Evolutionary conservation across 2,113 vertebrate genomes (phyloP).

Genomic region (Nyctibius bracteatus): DNA sequence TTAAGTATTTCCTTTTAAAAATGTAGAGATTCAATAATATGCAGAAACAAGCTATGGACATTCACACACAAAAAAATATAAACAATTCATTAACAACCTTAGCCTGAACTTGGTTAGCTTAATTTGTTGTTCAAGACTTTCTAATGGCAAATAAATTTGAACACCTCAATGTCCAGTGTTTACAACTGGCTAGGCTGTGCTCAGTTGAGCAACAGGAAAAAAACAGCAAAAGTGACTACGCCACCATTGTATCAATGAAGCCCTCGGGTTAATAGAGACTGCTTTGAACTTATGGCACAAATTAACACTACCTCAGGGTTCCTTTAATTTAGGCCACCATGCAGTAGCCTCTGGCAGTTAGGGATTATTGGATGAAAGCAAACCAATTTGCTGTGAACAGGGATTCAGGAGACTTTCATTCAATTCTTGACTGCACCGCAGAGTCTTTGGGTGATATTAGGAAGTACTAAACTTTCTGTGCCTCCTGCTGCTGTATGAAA

Average conservation of each 20-base stretch:
- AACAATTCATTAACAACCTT: not conserved
- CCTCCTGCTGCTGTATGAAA: not conserved
- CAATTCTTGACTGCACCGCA: not conserved
- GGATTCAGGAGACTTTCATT: not conserved
- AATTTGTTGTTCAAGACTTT: not conserved
- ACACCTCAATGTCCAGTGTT: not conserved
- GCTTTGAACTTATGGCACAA: slow-evolving; percentile 15
- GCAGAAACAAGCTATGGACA: not conserved
- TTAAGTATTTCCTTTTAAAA: not conserved
- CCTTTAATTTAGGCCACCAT: slow-evolving; percentile 33
- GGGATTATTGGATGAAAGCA: slow-evolving; percentile 11
- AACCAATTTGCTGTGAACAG: not conserved
- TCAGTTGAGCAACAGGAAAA: not conserved
- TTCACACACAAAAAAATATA: not conserved
- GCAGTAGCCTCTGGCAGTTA: not conserved
- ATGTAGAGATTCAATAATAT: not conserved
- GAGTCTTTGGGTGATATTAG: not conserved
- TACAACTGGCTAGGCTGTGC: not conserved
- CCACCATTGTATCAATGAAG: not conserved
- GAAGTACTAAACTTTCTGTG: not conserved
- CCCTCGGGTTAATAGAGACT: not conserved
- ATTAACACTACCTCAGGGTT: slow-evolving; percentile 25
- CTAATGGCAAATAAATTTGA: not conserved
- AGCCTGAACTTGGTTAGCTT: not conserved
- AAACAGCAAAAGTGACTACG: not conserved